A percentile compares a stretch with the other conserved stretches of the same genome.
These are phyloP conservation scores for Drosophila testacea DNA, from an alignment of 2,888 invertebrate species.

Conservation along the genomic window DNA sequence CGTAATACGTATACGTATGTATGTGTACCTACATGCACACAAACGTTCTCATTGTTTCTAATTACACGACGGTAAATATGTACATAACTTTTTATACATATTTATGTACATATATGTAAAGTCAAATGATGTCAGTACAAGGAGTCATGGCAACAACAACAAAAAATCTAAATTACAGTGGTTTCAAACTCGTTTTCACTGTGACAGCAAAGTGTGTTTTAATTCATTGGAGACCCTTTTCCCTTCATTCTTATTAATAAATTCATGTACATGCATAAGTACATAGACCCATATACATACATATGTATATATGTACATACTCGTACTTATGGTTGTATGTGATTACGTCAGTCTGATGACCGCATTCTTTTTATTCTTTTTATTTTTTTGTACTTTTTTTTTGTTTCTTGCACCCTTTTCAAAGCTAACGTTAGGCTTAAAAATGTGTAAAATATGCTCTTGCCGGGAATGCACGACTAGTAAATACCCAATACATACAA, in stretches of 20 bases:
- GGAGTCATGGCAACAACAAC: constrained; percentile 8
- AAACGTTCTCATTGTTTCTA: constrained; percentile 19
- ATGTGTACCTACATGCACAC: not conserved
- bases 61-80: constrained; percentile 24
- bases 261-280: constrained; percentile 20
- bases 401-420: constrained; percentile 22
- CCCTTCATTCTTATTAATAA: constrained; percentile 14
- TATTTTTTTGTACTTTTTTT: not conserved
- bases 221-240: constrained; percentile 70
- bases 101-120: constrained; percentile 9
- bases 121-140: constrained; percentile 44
- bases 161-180: constrained; percentile 28
- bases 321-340: constrained; percentile 7
- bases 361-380: constrained; percentile 37
- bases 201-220: constrained; percentile 66
- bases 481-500: constrained; percentile 4
- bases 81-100: constrained; percentile 5
- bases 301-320: constrained; percentile 9
- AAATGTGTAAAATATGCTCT: constrained; percentile 12
- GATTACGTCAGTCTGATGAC: constrained; percentile 72
- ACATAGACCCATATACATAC: not conserved
- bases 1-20: not conserved
- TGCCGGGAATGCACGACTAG: constrained; percentile 1
- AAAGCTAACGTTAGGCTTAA: constrained; percentile 17
- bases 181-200: constrained; percentile 29